These are phyloP conservation scores for Drosophila pseudotalamancana DNA, from an alignment of 2,888 invertebrate species.

Conservation along the genomic window DNA sequence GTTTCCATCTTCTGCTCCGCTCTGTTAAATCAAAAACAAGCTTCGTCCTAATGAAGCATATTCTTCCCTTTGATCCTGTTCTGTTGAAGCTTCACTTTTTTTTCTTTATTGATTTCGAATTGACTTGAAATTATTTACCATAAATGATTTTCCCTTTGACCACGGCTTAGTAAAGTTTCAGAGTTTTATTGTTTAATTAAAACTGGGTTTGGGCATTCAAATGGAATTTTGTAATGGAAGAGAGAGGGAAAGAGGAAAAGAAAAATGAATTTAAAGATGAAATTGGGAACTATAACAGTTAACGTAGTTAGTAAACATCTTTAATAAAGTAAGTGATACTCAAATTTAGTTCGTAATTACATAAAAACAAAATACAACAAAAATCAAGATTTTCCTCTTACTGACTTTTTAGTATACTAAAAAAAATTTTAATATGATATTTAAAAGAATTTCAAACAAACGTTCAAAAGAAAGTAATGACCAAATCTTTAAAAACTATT, in stretches of 20 bases:
- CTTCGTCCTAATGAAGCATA: constrained; percentile 13
- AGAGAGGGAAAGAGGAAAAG: background rate
- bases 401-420: too few relatives aligned
- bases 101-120: constrained; percentile 6
- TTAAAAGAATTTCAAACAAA: too few relatives aligned
- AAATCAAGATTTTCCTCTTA: too few relatives aligned
- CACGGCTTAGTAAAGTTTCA: background rate
- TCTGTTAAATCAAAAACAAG: constrained; percentile 38
- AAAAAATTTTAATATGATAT: too few relatives aligned
- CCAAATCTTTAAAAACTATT: too few relatives aligned
- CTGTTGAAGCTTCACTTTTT: background rate
- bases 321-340: too few relatives aligned
- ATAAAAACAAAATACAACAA: too few relatives aligned
- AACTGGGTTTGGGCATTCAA: background rate
- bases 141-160: background rate
- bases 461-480: too few relatives aligned
- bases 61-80: constrained; percentile 29
- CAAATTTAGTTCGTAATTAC: too few relatives aligned
- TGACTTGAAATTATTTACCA: constrained; percentile 5
- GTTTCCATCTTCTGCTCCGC: constrained; percentile 6
- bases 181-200: background rate
- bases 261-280: background rate
- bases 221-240: background rate
- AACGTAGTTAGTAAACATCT: too few relatives aligned
- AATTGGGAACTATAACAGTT: too few relatives aligned